These are phyloP conservation scores for Xiphophorus couchianus DNA, from an alignment of 2,113 vertebrate species.

Conservation along the genomic window DNA sequence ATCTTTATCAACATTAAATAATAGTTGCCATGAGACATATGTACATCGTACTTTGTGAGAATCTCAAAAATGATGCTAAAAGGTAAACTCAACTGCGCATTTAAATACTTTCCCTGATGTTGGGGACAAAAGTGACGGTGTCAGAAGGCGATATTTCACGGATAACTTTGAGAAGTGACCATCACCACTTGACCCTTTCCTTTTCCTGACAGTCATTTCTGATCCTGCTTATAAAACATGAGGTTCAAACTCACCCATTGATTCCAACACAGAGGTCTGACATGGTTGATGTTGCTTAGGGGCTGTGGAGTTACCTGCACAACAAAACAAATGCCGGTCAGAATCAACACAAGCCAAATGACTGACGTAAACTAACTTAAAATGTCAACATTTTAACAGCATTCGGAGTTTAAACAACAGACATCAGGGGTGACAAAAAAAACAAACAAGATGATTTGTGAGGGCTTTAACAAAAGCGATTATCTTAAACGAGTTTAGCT, in stretches of 20 bases:
- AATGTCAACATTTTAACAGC: not conserved
- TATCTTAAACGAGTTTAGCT: not conserved
- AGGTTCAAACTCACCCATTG: constrained; percentile 77
- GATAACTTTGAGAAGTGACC: not conserved
- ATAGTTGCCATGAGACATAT: too few relatives aligned
- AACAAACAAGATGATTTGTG: not conserved
- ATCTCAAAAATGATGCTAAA: too few relatives aligned
- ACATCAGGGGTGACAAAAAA: not conserved
- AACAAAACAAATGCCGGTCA: not conserved
- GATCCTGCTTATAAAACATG: not conserved
- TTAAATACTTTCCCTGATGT: not conserved
- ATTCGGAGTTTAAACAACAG: not conserved
- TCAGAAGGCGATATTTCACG: too few relatives aligned
- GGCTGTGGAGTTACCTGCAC: constrained; percentile 57
- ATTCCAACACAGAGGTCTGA: constrained; percentile 82
- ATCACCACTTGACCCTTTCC: too few relatives aligned
- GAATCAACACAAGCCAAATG: not conserved
- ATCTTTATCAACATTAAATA: too few relatives aligned
- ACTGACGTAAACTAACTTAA: not conserved
- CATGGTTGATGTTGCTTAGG: constrained; percentile 72
- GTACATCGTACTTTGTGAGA: too few relatives aligned
- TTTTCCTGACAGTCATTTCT: not conserved
- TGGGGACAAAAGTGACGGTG: not conserved
- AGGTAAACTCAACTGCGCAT: too few relatives aligned
- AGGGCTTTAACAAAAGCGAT: not conserved